These are phyloP conservation scores for Colius striatus DNA, from an alignment of 2,113 vertebrate genomes.

Conservation along the genomic window DNA sequence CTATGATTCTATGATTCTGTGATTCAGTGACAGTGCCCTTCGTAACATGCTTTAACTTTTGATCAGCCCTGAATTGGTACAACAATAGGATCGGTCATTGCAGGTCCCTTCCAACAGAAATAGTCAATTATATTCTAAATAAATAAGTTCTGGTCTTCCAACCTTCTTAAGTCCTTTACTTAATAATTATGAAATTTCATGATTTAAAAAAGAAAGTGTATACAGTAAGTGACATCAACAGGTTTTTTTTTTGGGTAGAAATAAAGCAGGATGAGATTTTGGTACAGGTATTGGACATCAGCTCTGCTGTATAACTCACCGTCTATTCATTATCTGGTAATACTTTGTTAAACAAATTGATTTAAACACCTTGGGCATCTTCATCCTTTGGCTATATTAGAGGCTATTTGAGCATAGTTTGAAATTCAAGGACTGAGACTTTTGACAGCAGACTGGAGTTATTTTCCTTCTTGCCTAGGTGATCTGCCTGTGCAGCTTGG, in stretches of 20 bases:
- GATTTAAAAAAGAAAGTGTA: background rate
- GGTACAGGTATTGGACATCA: background rate
- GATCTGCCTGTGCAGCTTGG: background rate
- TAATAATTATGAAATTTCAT: background rate
- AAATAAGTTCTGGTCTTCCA: background rate
- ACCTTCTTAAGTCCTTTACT: background rate
- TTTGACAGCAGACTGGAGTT: background rate
- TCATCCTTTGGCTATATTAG: background rate
- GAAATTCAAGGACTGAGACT: background rate
- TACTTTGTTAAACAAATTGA: background rate
- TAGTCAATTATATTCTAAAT: background rate
- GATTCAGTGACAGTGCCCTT: background rate
- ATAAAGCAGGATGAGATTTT: background rate
- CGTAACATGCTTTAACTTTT: background rate
- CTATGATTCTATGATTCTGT: no score
- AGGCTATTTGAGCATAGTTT: background rate
- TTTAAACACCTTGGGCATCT: background rate
- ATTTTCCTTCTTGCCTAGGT: background rate
- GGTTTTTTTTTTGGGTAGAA: background rate
- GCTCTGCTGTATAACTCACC: background rate
- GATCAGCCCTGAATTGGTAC: background rate
- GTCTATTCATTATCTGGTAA: background rate
- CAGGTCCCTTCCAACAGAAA: background rate
- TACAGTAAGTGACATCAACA: background rate
- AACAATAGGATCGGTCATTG: background rate